Evolutionary conservation across 92 coral and sea anemone species (phyloP).

Genomic region (Palythoa grandis): DNA sequence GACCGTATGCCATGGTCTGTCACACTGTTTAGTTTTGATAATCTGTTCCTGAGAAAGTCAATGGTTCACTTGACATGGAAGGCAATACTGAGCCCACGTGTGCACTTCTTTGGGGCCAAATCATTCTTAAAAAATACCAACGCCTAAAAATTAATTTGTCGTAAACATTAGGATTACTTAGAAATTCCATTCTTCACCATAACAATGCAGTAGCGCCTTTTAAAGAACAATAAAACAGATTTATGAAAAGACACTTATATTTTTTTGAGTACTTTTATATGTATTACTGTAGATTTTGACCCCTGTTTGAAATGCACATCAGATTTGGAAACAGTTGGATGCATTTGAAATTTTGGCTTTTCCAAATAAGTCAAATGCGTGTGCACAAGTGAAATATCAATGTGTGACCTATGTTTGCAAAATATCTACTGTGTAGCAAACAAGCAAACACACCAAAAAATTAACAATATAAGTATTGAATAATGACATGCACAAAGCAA

Average conservation of each 20-base stretch:
- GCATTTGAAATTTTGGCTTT: background rate
- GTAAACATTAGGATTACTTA: background rate
- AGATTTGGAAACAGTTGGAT: background rate
- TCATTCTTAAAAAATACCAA: slow-evolving; percentile 4
- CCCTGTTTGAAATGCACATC: background rate
- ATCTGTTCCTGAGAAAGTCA: background rate
- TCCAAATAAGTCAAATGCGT: background rate
- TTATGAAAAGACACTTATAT: background rate
- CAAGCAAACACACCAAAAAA: too few relatives aligned
- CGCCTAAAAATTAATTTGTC: background rate
- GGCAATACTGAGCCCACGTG: background rate
- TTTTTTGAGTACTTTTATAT: background rate
- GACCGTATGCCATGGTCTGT: background rate
- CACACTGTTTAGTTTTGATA: background rate
- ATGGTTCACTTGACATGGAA: background rate
- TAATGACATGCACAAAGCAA: too few relatives aligned
- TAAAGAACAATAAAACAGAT: too few relatives aligned
- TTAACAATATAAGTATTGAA: too few relatives aligned
- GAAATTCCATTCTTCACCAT: too few relatives aligned
- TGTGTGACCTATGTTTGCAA: too few relatives aligned
- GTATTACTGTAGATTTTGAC: background rate
- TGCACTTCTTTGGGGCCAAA: slow-evolving; percentile 2
- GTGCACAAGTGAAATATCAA: too few relatives aligned
- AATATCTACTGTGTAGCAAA: too few relatives aligned
- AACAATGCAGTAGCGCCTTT: too few relatives aligned